A percentile compares a stretch with the other conserved stretches of the same genome.
Evolutionary conservation across 2,113 vertebrate species (phyloP).

Genomic region (Pygoscelis antarcticus): DNA sequence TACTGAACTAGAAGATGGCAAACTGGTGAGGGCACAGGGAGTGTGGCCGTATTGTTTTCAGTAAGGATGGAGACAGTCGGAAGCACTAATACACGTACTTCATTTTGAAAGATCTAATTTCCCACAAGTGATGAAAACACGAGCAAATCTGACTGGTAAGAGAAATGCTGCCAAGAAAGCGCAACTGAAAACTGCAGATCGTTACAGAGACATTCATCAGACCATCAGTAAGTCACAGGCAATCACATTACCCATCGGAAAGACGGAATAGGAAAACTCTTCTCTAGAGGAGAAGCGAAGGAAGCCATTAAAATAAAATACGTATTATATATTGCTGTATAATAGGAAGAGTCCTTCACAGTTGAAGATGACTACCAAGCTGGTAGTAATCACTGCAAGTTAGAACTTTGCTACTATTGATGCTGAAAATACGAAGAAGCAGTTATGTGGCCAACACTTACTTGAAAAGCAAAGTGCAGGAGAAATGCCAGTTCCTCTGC

Average conservation of each 20-base stretch:
- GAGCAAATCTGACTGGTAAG: not conserved
- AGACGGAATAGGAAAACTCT: not conserved
- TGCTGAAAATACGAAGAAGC: not conserved
- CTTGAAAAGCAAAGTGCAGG: not conserved
- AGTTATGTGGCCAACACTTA: rapidly evolving
- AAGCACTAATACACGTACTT: not conserved
- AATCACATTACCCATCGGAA: rapidly evolving
- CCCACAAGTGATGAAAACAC: not conserved
- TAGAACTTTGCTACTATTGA: not conserved
- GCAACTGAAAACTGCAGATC: rapidly evolving
- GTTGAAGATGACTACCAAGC: not conserved
- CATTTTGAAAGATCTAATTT: not conserved
- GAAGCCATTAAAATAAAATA: not conserved
- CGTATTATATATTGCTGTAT: rapidly evolving
- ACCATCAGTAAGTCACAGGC: too few relatives aligned
- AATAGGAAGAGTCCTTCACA: not conserved
- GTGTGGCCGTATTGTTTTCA: rapidly evolving
- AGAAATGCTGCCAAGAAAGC: not conserved
- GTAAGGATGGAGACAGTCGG: not conserved
- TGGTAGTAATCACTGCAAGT: not conserved
- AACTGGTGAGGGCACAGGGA: not conserved
- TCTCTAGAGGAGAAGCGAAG: not conserved
- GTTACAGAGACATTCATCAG: not conserved
- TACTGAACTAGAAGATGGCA: not conserved
- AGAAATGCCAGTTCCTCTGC: not conserved